Evolutionary conservation across 1,140 invertebrate species (phyloP).

Genomic region (Forficula auricularia): DNA sequence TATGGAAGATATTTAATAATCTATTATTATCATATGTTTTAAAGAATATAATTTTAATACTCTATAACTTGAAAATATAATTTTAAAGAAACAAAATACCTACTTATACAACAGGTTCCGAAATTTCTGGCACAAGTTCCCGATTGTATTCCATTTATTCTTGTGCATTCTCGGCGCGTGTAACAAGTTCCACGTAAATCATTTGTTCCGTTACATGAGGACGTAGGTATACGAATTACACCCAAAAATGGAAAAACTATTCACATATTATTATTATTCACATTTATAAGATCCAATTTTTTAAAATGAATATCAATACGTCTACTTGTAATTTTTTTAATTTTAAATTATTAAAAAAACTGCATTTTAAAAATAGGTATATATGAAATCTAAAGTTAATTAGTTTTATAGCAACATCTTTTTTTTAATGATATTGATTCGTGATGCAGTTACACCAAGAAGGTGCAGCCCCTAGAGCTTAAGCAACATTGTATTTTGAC

Average conservation of each 20-base stretch:
- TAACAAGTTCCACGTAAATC: slow-evolving; percentile 55
- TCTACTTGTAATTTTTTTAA: no score
- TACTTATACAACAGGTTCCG: slow-evolving; percentile 61
- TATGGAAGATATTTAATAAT: slow-evolving; percentile 9
- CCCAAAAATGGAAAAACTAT: slow-evolving; percentile 49
- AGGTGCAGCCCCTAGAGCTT: no score
- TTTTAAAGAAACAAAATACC: background rate
- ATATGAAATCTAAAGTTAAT: no score
- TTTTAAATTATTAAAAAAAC: no score
- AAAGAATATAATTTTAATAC: slow-evolving; percentile 9
- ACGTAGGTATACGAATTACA: slow-evolving; percentile 51
- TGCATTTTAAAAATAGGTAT: no score
- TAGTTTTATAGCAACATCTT: no score
- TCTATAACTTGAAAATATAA: background rate
- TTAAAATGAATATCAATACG: no score
- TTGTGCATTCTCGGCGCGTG: slow-evolving; percentile 51
- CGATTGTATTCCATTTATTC: slow-evolving; percentile 44
- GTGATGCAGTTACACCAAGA: no score
- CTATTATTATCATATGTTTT: slow-evolving; percentile 1
- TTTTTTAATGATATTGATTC: no score
- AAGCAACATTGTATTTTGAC: no score
- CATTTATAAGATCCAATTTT: no score
- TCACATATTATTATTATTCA: no score
- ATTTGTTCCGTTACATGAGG: slow-evolving; percentile 40
- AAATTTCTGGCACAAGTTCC: slow-evolving; percentile 49